A percentile compares a stretch with the other conserved stretches of the same genome.
These are phyloP conservation scores for Sycobia sp. DNA, from an alignment of 1,140 invertebrate species.

Conservation along the genomic window DNA sequence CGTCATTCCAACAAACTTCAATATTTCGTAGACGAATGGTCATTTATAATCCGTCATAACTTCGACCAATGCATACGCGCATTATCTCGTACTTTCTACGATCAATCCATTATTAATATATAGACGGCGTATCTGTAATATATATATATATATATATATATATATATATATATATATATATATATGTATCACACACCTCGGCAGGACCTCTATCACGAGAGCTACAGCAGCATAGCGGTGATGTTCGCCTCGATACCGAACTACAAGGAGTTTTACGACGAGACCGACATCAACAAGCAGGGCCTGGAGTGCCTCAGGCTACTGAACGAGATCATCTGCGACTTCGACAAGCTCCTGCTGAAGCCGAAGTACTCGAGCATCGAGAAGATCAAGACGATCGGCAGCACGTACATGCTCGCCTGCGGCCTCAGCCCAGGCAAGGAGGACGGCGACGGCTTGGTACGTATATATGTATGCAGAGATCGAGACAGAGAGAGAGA, in stretches of 20 bases:
- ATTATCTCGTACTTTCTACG: too few species aligned
- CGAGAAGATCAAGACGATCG: constrained; percentile 99
- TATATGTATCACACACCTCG: too few species aligned
- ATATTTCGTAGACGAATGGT: too few species aligned
- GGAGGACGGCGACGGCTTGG: constrained; percentile 70
- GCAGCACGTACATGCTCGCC: constrained; percentile 97
- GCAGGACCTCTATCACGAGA: constrained; percentile 91
- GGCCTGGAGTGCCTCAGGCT: constrained; percentile 93
- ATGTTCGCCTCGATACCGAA: constrained; percentile 99
- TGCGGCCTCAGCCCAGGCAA: constrained; percentile 89
- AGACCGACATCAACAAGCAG: constrained; percentile 96
- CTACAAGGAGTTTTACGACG: constrained; percentile 98
- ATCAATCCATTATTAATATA: too few species aligned
- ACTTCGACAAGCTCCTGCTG: constrained; percentile 94
- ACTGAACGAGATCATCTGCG: constrained; percentile 97
- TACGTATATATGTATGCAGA: too few species aligned
- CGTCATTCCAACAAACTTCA: too few species aligned
- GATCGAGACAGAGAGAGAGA: too few species aligned
- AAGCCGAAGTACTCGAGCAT: constrained; percentile 95
- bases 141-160: too few species aligned
- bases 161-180: too few species aligned
- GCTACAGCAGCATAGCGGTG: constrained; percentile 92
- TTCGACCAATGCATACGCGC: too few species aligned
- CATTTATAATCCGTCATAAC: too few species aligned
- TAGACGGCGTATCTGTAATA: too few species aligned